Conservation (phyloP, 2,888 invertebrate genomes). For the Congeria kusceri region DNA sequence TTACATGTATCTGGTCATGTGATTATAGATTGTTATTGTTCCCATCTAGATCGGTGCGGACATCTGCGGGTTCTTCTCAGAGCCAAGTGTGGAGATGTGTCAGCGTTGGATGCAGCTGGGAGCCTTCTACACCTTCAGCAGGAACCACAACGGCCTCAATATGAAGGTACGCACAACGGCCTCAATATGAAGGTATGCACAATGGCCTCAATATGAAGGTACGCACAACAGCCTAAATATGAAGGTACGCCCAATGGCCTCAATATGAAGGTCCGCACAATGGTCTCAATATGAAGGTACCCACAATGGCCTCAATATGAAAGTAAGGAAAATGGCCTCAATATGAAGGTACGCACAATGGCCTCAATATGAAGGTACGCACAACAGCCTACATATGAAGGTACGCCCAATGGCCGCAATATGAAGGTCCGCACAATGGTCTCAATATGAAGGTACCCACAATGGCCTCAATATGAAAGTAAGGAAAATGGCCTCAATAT, state of each 20-base stretch:
- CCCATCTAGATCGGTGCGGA: slow-evolving; percentile 80
- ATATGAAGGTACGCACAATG: slow-evolving; percentile 83
- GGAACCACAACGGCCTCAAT: slow-evolving; percentile 10
- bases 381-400: too few relatives aligned
- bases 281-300: slow-evolving; percentile 46
- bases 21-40: too few relatives aligned
- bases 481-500: slow-evolving; percentile 54
- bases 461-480: not conserved
- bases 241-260: not conserved
- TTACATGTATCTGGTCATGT: too few relatives aligned
- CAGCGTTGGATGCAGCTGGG: slow-evolving; percentile 83
- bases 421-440: too few relatives aligned
- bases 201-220: slow-evolving; percentile 71
- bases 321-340: slow-evolving; percentile 24
- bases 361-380: slow-evolving; percentile 54
- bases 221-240: too few relatives aligned
- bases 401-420: too few relatives aligned
- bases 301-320: slow-evolving; percentile 32
- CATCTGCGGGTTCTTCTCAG: slow-evolving; percentile 82
- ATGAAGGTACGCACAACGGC: slow-evolving; percentile 45
- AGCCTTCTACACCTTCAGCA: slow-evolving; percentile 78
- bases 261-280: too few relatives aligned
- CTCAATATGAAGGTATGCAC: slow-evolving; percentile 80
- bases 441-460: slow-evolving; percentile 47
- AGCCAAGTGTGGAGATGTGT: slow-evolving; percentile 78